Conservation (phyloP, 2,797 vertebrate genomes). For the Ctenochaetus hawaiiensis region DNA sequence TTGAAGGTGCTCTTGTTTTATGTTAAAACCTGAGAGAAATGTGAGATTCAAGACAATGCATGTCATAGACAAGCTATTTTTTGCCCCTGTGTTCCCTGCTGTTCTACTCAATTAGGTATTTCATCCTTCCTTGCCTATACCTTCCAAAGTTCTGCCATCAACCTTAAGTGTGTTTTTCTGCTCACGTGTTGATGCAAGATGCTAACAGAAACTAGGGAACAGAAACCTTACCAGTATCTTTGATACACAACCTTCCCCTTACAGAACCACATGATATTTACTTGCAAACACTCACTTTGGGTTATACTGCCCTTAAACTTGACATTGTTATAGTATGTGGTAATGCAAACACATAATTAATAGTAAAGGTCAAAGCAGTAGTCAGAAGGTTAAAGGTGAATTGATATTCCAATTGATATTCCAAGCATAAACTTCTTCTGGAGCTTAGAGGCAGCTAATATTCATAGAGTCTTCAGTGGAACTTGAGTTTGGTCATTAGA, state of each 20-base stretch:
- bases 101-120: not conserved
- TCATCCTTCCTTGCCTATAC: not conserved
- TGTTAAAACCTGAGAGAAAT: not conserved
- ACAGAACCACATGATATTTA: not conserved
- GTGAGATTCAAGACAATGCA: slow-evolving; percentile 3
- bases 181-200: not conserved
- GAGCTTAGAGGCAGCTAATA: slow-evolving; percentile 11
- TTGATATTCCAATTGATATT: slow-evolving; percentile 13
- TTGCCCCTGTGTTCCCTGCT: not conserved
- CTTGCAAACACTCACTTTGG: not conserved
- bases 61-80: not conserved
- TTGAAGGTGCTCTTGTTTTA: too few species aligned
- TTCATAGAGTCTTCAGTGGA: not conserved
- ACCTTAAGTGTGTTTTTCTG: not conserved
- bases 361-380: not conserved
- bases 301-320: not conserved
- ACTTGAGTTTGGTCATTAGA: slow-evolving; percentile 43
- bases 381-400: slow-evolving; percentile 22
- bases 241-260: not conserved
- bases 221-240: not conserved
- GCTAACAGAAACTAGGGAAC: not conserved
- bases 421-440: not conserved
- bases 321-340: slow-evolving; percentile 4
- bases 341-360: slow-evolving; percentile 5
- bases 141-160: not conserved